A percentile compares a stretch with the other conserved stretches of the same genome.
These are phyloP conservation scores for Aporrectodea caliginosa DNA, from an alignment of 1,140 invertebrate genomes.

Conservation along the genomic window DNA sequence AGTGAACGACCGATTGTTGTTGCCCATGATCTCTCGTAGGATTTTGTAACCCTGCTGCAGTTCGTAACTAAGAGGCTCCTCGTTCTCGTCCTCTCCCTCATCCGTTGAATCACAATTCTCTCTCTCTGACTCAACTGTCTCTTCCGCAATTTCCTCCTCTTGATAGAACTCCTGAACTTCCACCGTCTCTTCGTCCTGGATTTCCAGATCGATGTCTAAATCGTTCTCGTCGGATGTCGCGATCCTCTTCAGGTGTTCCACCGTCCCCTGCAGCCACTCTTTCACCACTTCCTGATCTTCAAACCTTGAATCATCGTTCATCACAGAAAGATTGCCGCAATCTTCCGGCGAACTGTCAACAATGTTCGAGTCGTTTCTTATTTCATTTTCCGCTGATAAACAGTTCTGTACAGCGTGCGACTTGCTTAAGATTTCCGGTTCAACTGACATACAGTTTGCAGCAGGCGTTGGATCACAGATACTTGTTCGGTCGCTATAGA, in stretches of 20 bases:
- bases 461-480: background rate
- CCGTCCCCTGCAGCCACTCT: background rate
- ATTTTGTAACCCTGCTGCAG: slow-evolving; percentile 49
- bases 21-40: slow-evolving; percentile 50
- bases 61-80: slow-evolving; percentile 4
- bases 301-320: no score
- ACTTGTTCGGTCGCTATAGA: no score
- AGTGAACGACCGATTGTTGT: slow-evolving; percentile 50
- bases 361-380: no score
- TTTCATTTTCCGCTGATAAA: background rate
- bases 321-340: background rate
- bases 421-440: background rate
- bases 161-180: slow-evolving; percentile 19
- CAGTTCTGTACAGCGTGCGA: no score
- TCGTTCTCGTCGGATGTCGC: background rate
- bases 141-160: slow-evolving; percentile 17
- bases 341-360: background rate
- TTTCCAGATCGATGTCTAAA: background rate
- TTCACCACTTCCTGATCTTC: background rate
- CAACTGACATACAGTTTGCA: background rate
- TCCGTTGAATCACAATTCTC: background rate
- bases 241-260: background rate
- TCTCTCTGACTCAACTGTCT: background rate
- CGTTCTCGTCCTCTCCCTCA: background rate
- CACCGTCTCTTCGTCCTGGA: background rate